Evolutionary conservation across 2,888 invertebrate genomes (phyloP).

Genomic region (Meganola albula): DNA sequence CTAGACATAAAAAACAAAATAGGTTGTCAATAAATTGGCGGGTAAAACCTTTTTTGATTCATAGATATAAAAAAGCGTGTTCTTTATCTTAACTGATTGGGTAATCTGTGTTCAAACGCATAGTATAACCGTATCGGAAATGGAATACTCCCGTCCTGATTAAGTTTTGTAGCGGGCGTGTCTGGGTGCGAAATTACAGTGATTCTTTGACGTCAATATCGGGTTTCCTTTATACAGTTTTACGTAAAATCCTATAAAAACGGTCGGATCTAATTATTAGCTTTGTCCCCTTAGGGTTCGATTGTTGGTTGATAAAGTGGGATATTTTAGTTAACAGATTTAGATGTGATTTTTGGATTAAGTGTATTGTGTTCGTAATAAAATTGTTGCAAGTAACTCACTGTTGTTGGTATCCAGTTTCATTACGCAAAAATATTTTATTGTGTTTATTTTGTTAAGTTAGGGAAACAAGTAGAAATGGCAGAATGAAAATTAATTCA

Average conservation of each 20-base stretch:
- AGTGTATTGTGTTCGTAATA: constrained; percentile 34
- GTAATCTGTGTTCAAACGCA: constrained; percentile 76
- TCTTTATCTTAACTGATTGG: constrained; percentile 78
- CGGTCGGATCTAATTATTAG: constrained; percentile 65
- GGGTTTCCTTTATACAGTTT: constrained; percentile 63
- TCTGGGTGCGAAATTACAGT: constrained; percentile 65
- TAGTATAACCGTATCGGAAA: constrained; percentile 74
- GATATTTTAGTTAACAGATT: constrained; percentile 48
- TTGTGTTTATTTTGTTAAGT: no score
- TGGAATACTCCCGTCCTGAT: constrained; percentile 69
- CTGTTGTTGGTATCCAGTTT: no score
- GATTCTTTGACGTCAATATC: constrained; percentile 66
- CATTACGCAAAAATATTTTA: no score
- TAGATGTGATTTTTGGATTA: constrained; percentile 47
- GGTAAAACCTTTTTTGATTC: constrained; percentile 34
- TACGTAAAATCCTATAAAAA: constrained; percentile 66
- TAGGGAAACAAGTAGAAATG: no score
- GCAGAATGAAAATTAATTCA: no score
- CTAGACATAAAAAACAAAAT: constrained; percentile 36
- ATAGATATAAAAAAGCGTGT: constrained; percentile 63
- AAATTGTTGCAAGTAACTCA: no score
- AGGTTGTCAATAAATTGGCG: constrained; percentile 40
- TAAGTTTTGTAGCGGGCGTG: constrained; percentile 68
- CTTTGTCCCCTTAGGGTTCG: constrained; percentile 50
- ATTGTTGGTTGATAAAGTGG: constrained; percentile 36